Conservation (phyloP, 2,113 vertebrate genomes). For the Ammodytes marinus region DNA sequence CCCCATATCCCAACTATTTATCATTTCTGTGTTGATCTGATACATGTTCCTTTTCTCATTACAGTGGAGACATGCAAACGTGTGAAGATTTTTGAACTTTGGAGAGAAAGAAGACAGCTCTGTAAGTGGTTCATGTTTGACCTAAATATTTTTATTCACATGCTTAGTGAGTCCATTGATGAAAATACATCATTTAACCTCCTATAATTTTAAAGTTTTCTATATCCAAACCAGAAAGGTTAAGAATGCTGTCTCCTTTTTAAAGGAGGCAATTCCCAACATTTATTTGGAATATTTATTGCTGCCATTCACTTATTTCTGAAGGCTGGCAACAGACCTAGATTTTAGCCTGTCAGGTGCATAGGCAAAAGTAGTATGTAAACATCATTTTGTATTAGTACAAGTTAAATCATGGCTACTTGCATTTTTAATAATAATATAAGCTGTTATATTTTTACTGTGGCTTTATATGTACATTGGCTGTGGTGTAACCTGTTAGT, state of each 20-base stretch:
- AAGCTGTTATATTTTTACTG: background rate
- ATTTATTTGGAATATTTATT: slow-evolving; percentile 3
- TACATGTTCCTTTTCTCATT: slow-evolving; percentile 30
- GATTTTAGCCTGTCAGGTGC: background rate
- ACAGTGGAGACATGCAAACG: slow-evolving; percentile 47
- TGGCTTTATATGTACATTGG: slow-evolving; percentile 1
- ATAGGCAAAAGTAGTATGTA: background rate
- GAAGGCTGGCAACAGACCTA: background rate
- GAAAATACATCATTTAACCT: background rate
- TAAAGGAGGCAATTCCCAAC: background rate
- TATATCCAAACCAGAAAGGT: background rate
- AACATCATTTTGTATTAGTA: background rate
- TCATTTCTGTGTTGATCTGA: slow-evolving; percentile 5
- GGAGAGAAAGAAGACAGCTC: slow-evolving; percentile 78
- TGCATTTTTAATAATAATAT: background rate
- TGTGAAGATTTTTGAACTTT: slow-evolving; percentile 19
- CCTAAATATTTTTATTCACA: background rate
- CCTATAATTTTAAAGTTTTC: background rate
- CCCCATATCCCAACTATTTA: background rate
- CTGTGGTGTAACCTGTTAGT: slow-evolving; percentile 12
- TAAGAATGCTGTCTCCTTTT: background rate
- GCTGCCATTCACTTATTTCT: background rate
- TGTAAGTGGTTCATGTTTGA: slow-evolving; percentile 76
- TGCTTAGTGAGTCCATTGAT: background rate
- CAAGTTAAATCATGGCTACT: background rate